A percentile compares a stretch with the other conserved stretches of the same genome.
Evolutionary conservation across 2,888 invertebrate genomes (phyloP).

Genomic region (Scaptodrosophila latifasciaeformis): DNA sequence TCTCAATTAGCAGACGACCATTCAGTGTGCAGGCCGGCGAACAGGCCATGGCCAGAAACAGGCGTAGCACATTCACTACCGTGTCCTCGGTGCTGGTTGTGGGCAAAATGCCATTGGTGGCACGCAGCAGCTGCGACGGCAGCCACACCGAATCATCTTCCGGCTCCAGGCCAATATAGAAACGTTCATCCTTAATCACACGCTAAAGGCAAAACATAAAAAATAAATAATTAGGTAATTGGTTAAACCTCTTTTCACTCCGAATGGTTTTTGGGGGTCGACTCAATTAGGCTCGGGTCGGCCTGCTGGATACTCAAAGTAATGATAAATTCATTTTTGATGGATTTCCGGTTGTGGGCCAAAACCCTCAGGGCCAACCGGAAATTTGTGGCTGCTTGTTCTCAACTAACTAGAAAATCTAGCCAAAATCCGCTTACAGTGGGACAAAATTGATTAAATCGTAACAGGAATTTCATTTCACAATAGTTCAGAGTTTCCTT

Average conservation of each 20-base stretch:
- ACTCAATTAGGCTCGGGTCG: no score
- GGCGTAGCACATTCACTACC: slow-evolving; percentile 83
- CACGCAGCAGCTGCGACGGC: slow-evolving; percentile 91
- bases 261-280: no score
- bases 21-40: slow-evolving; percentile 92
- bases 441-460: no score
- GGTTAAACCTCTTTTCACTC: no score
- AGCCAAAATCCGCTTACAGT: no score
- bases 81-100: slow-evolving; percentile 87
- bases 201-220: slow-evolving; percentile 78
- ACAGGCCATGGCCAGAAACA: slow-evolving; percentile 90
- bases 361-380: neutral
- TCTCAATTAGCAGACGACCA: slow-evolving; percentile 90
- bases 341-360: neutral
- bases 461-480: no score
- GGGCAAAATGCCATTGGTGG: slow-evolving; percentile 79
- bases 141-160: slow-evolving; percentile 95
- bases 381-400: neutral
- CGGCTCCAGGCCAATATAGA: slow-evolving; percentile 91
- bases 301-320: no score
- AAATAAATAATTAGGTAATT: no score
- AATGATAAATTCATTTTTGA: slow-evolving; percentile 32
- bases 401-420: no score
- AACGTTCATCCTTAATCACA: slow-evolving; percentile 92
- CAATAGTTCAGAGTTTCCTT: no score